These are phyloP conservation scores for Phortica magna DNA, from an alignment of 2,888 invertebrate genomes.

Conservation along the genomic window DNA sequence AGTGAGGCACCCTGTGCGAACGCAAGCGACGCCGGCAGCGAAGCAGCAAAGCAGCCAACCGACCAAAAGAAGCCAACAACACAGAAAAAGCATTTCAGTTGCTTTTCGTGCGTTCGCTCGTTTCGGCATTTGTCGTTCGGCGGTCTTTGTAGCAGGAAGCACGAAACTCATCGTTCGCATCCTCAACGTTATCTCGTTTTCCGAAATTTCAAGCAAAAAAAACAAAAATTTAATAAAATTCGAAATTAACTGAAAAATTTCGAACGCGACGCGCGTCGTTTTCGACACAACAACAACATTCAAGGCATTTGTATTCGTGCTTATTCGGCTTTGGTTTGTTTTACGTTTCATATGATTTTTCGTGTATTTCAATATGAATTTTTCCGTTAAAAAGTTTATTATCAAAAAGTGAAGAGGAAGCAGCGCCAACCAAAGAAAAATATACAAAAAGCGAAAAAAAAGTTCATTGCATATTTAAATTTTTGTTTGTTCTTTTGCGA, in stretches of 20 bases:
- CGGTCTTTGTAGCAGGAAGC: conserved; percentile 60
- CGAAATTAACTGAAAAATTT: conserved; percentile 11
- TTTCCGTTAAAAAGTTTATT: conserved; percentile 42
- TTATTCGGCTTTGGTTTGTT: neutral
- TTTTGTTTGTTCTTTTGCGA: neutral
- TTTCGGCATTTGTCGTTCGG: conserved; percentile 63
- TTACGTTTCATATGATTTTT: conserved; percentile 9
- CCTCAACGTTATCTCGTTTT: no score
- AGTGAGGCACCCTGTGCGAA: neutral
- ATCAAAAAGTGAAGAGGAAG: conserved; percentile 37
- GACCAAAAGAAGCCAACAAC: conserved; percentile 38
- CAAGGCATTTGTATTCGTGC: neutral
- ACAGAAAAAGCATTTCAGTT: conserved; percentile 7
- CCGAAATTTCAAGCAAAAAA: no score
- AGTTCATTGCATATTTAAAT: neutral
- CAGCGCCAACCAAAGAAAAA: neutral
- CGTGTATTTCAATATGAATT: conserved; percentile 22
- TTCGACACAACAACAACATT: neutral
- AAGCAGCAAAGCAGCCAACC: conserved; percentile 43
- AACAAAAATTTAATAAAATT: neutral
- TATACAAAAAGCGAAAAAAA: neutral
- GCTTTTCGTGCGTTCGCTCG: conserved; percentile 15
- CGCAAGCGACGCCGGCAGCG: neutral
- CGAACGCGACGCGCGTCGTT: conserved; percentile 36
- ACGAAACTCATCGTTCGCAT: neutral